Conservation (phyloP, 2,888 invertebrate species). For the Heliconius hortense region DNA sequence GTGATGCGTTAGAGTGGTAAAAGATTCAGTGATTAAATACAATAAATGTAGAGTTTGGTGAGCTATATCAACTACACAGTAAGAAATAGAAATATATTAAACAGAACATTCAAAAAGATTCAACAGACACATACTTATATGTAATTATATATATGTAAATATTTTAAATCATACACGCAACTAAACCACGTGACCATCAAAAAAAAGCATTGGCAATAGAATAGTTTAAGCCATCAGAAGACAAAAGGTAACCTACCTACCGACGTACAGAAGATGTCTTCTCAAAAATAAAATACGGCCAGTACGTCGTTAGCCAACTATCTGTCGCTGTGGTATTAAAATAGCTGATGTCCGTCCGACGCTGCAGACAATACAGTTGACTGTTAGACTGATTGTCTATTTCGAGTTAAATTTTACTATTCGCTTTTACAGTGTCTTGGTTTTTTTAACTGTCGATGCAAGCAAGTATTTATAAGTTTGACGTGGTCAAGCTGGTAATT, state of each 20-base stretch:
- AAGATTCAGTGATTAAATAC: too few species aligned
- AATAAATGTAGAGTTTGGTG: too few species aligned
- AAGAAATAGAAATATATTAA: too few species aligned
- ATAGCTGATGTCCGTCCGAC: slow-evolving; percentile 53
- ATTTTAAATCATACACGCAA: background rate
- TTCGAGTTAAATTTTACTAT: slow-evolving; percentile 11
- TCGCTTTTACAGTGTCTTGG: too few species aligned
- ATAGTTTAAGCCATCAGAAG: slow-evolving; percentile 48
- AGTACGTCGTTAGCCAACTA: slow-evolving; percentile 71
- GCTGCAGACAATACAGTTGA: slow-evolving; percentile 48
- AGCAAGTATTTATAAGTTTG: too few species aligned
- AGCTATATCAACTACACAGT: too few species aligned
- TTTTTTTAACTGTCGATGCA: too few species aligned
- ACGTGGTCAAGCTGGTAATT: too few species aligned
- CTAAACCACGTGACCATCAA: background rate
- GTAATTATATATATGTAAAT: too few species aligned
- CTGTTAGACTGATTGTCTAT: slow-evolving; percentile 15
- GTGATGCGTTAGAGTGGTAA: too few species aligned
- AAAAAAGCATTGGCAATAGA: slow-evolving; percentile 41
- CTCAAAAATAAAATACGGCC: slow-evolving; percentile 74
- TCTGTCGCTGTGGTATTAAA: slow-evolving; percentile 59
- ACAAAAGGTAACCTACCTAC: slow-evolving; percentile 65
- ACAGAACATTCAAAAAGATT: too few species aligned
- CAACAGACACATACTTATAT: too few species aligned
- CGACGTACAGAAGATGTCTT: slow-evolving; percentile 58